Evolutionary conservation across 2,113 vertebrate species (phyloP).

Genomic region (Apodemus sylvaticus): DNA sequence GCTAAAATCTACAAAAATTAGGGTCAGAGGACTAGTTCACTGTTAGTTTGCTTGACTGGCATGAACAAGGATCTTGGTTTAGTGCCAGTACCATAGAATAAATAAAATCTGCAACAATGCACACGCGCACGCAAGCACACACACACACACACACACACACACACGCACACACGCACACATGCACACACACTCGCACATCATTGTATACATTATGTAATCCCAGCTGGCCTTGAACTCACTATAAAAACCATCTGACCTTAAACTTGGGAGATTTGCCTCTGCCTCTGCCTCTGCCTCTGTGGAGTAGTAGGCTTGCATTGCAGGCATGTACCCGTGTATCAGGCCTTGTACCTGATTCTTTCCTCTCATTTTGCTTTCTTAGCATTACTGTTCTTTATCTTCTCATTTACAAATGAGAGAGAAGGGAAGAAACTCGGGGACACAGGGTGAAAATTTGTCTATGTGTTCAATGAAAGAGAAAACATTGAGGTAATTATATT

Average conservation of each 20-base stretch:
- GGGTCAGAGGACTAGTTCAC: not conserved
- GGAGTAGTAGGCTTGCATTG: not conserved
- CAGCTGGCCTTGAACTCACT: not conserved
- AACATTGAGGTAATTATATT: not conserved
- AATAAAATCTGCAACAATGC: not conserved
- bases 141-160: too few relatives aligned
- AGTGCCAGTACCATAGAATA: not conserved
- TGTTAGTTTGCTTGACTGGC: not conserved
- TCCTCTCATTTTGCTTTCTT: not conserved
- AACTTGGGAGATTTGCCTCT: not conserved
- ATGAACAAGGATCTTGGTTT: not conserved
- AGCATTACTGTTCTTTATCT: not conserved
- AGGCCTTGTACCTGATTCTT: not conserved
- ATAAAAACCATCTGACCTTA: not conserved
- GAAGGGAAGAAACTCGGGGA: slow-evolving; percentile 7
- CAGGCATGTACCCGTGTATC: not conserved
- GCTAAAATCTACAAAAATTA: not conserved
- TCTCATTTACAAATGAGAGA: not conserved
- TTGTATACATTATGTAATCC: not conserved
- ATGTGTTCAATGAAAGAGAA: not conserved
- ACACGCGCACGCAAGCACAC: too few relatives aligned
- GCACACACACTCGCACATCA: too few relatives aligned
- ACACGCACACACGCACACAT: too few relatives aligned
- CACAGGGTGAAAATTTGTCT: not conserved
- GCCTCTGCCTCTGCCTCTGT: not conserved